These are phyloP conservation scores for Gibbula magus DNA, from an alignment of 2,888 invertebrate species.

Conservation along the genomic window DNA sequence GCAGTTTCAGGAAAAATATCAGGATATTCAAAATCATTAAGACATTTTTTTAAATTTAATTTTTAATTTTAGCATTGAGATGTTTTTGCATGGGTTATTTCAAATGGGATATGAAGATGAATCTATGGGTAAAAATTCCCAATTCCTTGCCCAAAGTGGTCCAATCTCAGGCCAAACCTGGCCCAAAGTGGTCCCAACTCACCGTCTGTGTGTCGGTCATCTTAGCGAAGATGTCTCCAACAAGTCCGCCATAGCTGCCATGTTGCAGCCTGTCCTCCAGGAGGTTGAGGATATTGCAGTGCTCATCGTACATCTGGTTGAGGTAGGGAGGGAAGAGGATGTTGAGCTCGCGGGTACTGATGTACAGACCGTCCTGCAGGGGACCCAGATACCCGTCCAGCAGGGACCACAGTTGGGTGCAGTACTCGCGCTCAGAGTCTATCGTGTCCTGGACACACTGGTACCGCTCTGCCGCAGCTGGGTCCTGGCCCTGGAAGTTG, in stretches of 20 bases:
- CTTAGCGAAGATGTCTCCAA: conserved; percentile 75
- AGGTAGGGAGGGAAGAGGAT: conserved; percentile 75
- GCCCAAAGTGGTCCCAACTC: conserved; percentile 34
- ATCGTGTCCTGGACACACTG: conserved; percentile 71
- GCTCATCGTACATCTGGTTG: conserved; percentile 74
- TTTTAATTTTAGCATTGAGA: too few species aligned
- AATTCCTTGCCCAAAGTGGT: background rate
- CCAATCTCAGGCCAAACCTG: background rate
- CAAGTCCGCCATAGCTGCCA: conserved; percentile 72
- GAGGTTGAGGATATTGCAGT: conserved; percentile 73
- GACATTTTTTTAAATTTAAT: too few species aligned
- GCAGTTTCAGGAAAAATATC: too few species aligned
- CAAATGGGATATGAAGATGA: too few species aligned
- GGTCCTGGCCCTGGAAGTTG: background rate
- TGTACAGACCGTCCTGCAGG: conserved; percentile 64
- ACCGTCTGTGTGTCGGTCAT: conserved; percentile 68
- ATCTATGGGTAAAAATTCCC: too few species aligned
- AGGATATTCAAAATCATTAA: too few species aligned
- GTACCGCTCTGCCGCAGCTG: conserved; percentile 55
- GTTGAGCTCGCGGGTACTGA: conserved; percentile 61
- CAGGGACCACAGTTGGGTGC: conserved; percentile 75
- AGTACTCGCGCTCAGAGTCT: conserved; percentile 76
- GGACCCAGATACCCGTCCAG: conserved; percentile 75
- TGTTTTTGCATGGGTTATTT: too few species aligned
- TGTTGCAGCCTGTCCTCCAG: conserved; percentile 74